Base-by-base conservation (phyloP, 1,140 invertebrate species). In the Monochamus saltuarius region DNA sequence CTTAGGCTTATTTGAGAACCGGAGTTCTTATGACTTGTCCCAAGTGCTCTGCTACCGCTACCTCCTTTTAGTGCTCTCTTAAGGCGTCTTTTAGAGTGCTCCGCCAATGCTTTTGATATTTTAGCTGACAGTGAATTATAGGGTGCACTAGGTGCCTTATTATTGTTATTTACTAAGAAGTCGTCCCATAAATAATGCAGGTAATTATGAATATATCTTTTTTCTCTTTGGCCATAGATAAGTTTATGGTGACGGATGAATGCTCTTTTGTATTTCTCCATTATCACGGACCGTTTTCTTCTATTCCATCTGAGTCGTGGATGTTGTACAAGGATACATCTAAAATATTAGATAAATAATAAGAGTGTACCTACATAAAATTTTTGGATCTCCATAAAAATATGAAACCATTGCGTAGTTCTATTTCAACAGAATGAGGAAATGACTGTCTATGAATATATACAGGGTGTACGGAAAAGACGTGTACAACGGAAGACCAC, bases 261-360 rank as follows among this genome's bases (percentile, higher is more conserved):
- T 6, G 66, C 58, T 39, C 73, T 56, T 59, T 71, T 73, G 37
- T 69, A 66, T 49, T 69, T 64, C 53, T 70, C 67, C 47, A 82
- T 74, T 61, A 81, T 74, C 9, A 86, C 72, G 0, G 87, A 87
- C 58, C 89, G 76, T 34, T 86, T 78, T 62, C 86, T 74, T 9
- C 89, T 81, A 66, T 87, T 90, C 87, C 89, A 92, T 35, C 90
- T 78, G 38, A 93, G 82, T 10, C 89, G 80, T 0, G 91, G 91
- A 78, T 94, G 91, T 74, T 92, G 87, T n/a, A 89, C 90, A 0
- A 89, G 82, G 0, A 89, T 79, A 69, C 92, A 87, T 62, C 87
- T 86, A 65, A 29, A 78, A 59, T 45, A 50, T 19, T 29, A 56
- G 29, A 1, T 19, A 47, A 11, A 38, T 4, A 49, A 49, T 22